These are phyloP conservation scores for Exephanes ischioxanthus DNA, from an alignment of 2,888 invertebrate species.

Conservation along the genomic window DNA sequence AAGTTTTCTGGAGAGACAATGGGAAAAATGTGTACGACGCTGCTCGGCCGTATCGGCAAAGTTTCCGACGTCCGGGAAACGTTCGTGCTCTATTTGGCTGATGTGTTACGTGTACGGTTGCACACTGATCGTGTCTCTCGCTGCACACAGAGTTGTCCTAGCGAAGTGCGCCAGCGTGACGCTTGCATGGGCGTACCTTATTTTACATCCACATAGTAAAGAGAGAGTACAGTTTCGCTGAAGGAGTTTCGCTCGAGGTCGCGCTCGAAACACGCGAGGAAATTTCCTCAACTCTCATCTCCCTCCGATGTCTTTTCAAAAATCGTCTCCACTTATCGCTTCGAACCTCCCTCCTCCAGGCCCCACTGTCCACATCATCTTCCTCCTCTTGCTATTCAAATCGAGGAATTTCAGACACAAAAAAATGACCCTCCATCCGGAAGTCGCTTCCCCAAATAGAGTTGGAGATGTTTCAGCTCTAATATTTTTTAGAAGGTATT, in stretches of 20 bases:
- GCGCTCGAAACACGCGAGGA: background rate
- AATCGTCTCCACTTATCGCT: background rate
- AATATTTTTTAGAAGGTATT: background rate
- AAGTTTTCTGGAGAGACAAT: background rate
- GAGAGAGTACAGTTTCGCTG: background rate
- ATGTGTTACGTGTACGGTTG: background rate
- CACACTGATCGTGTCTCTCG: conserved; percentile 1
- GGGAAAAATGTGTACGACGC: background rate
- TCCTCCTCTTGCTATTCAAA: background rate
- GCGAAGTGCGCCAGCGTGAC: background rate
- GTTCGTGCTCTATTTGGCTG: conserved; percentile 7
- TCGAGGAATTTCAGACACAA: background rate
- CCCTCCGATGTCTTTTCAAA: background rate
- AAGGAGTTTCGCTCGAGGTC: background rate
- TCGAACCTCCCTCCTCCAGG: background rate
- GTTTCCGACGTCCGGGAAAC: conserved; percentile 22
- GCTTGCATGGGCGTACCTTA: background rate
- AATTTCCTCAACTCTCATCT: background rate
- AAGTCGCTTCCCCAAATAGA: background rate
- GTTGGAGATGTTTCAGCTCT: too few relatives aligned
- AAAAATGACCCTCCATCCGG: background rate
- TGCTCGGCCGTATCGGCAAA: background rate
- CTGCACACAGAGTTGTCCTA: conserved; percentile 3
- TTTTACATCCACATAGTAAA: background rate
- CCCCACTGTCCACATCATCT: background rate